Evolutionary conservation across 1,140 invertebrate species (phyloP), one percentile per base, ranked within the genome.

Genomic region (Caenorhabditis tropicalis): DNA sequence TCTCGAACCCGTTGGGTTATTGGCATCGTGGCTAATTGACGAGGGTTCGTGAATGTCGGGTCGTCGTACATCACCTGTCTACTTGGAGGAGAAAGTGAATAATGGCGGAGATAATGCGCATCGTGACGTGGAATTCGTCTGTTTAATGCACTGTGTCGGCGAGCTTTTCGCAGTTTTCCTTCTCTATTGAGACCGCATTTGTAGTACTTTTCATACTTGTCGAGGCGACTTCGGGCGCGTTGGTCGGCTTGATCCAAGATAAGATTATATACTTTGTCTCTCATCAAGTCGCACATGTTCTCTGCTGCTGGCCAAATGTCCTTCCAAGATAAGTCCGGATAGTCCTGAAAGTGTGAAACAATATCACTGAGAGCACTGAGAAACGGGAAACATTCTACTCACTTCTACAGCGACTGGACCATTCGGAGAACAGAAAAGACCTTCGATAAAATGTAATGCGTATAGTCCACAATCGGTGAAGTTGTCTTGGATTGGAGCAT

Each of bases 231-330:
- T 24, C 65, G 1, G 3, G 31, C 58, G 6, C 7, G 9, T 19
- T 12, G 7, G 19, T 10, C 29, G 10, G 21, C 6, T 31, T 24
- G 33, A 10, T 24, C 12, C 27, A 43, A 5, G 12, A 74, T 39
- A 33, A 74, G 43, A 46, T 74, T 74, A 36, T 74, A 74, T 10
- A 74, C 21, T 43, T 74, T 74, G 36, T 74, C 65, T 46, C 65
- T 29, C 65, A 46, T 74, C 33, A 74, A 43, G 12, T 74, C 65
- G 27, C 65, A 74, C 65, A 74, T 74, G 10, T 43, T 74, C 4
- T 74, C 15, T 10, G 65, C 65, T 24, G 43, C 65, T 43, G 65
- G 65, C 6, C 10, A 74, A 46, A 21, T 24, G 12, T 74, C 29
- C 5, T 29, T 10, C 65, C 65, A 74, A 24, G 43, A 33, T 12